A percentile compares a stretch with the other conserved stretches of the same genome.
Conservation (phyloP, 2,797 vertebrate species). For the Erethizon dorsatum region DNA sequence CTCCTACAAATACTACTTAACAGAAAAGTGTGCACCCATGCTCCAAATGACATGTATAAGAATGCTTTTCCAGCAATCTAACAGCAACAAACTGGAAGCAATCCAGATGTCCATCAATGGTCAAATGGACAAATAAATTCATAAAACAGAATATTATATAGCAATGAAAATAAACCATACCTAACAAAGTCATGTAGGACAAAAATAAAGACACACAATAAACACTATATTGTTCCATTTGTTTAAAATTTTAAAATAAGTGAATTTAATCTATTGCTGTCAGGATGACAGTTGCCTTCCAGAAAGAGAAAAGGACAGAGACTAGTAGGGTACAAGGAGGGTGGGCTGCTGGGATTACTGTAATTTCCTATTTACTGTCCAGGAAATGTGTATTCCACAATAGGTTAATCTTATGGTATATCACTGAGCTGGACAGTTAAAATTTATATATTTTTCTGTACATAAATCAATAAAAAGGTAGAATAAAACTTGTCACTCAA, state of each 20-base stretch:
- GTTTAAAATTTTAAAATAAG: slow-evolving; percentile 54
- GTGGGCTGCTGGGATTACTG: not conserved
- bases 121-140: not conserved
- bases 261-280: slow-evolving; percentile 14
- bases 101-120: not conserved
- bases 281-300: not conserved
- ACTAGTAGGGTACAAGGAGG: not conserved
- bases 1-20: not conserved
- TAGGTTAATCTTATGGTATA: not conserved
- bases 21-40: not conserved
- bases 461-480: not conserved
- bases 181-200: not conserved
- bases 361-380: slow-evolving; percentile 46
- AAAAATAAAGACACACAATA: not conserved
- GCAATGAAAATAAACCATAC: not conserved
- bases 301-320: not conserved
- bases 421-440: not conserved
- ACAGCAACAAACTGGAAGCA: not conserved
- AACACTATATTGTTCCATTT: not conserved
- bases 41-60: not conserved
- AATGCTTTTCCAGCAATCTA: not conserved
- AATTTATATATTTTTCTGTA: not conserved
- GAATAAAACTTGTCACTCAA: not conserved
- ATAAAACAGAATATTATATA: not conserved
- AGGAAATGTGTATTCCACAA: not conserved